Evolutionary conservation across 2,888 invertebrate species (phyloP).

Genomic region (Drosophila yooni): DNA sequence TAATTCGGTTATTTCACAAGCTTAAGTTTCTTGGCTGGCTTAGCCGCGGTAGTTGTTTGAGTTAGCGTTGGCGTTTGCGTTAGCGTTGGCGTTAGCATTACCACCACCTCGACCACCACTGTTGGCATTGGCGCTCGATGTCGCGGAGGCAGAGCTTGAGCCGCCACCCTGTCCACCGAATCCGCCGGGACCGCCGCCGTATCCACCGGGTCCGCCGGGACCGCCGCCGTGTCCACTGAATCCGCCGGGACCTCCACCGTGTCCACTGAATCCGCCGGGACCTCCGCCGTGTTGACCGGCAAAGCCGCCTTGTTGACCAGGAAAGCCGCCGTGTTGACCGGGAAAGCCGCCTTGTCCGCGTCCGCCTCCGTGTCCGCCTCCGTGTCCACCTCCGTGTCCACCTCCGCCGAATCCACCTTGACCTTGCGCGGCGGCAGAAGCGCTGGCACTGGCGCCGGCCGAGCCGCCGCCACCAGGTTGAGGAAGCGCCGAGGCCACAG

Average conservation of each 20-base stretch:
- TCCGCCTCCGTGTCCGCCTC: neutral
- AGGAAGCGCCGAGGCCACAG: conserved; percentile 45
- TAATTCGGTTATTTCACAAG: conserved; percentile 17
- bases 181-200: too few species aligned
- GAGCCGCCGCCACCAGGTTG: conserved; percentile 23
- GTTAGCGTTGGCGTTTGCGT: conserved; percentile 22
- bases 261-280: too few species aligned
- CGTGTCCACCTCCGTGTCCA: conserved; percentile 16
- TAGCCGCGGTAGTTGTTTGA: conserved; percentile 27
- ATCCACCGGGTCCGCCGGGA: too few species aligned
- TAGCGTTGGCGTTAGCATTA: conserved; percentile 10
- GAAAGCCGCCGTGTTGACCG: too few species aligned
- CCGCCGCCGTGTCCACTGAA: too few species aligned
- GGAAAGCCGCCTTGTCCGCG: neutral
- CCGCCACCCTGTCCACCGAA: neutral
- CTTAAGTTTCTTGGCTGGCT: conserved; percentile 1
- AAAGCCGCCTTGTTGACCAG: too few species aligned
- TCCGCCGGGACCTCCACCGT: too few species aligned
- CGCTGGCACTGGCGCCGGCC: conserved; percentile 35
- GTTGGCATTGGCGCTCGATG: neutral
- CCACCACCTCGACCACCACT: conserved; percentile 25
- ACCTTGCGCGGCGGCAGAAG: conserved; percentile 11
- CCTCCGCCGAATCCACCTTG: conserved; percentile 15
- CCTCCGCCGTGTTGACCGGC: too few species aligned
- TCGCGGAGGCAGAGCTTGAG: neutral